A percentile compares a stretch with the other conserved stretches of the same genome.
Conservation (phyloP, 2,797 vertebrate species). For the Hapalemur alaotrensis region DNA sequence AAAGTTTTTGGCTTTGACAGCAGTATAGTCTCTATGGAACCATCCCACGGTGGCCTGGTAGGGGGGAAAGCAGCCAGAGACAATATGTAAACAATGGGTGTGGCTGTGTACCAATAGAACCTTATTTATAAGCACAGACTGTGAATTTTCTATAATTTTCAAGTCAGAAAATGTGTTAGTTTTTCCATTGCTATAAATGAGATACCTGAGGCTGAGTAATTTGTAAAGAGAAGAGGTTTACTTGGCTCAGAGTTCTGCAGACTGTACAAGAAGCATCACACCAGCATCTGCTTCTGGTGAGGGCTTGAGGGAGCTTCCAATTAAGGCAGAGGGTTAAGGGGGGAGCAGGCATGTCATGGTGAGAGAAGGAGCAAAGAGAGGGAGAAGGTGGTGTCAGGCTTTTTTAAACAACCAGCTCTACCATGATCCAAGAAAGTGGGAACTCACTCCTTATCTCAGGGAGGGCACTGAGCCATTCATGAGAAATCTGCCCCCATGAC, state of each 20-base stretch:
- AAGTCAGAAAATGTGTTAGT: background rate
- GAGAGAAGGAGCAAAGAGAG: background rate
- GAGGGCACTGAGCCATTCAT: background rate
- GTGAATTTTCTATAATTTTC: background rate
- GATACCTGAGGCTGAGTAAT: background rate
- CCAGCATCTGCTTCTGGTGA: background rate
- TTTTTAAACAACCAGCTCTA: background rate
- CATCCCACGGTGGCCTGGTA: rapidly evolving
- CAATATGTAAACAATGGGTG: background rate
- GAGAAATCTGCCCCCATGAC: background rate
- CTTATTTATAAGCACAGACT: background rate
- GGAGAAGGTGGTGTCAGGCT: background rate
- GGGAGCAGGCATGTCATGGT: background rate
- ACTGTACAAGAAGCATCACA: background rate
- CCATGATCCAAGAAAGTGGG: background rate
- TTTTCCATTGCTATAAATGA: background rate
- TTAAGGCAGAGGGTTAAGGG: background rate
- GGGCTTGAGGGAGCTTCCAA: background rate
- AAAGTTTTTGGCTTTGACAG: background rate
- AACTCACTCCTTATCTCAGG: background rate
- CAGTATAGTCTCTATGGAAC: background rate
- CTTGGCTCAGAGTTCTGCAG: background rate
- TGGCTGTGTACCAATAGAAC: background rate
- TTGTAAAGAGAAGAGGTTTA: background rate
- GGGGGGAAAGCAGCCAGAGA: background rate